These are phyloP conservation scores for Riparia riparia DNA, from an alignment of 2,113 vertebrate genomes.

Conservation along the genomic window DNA sequence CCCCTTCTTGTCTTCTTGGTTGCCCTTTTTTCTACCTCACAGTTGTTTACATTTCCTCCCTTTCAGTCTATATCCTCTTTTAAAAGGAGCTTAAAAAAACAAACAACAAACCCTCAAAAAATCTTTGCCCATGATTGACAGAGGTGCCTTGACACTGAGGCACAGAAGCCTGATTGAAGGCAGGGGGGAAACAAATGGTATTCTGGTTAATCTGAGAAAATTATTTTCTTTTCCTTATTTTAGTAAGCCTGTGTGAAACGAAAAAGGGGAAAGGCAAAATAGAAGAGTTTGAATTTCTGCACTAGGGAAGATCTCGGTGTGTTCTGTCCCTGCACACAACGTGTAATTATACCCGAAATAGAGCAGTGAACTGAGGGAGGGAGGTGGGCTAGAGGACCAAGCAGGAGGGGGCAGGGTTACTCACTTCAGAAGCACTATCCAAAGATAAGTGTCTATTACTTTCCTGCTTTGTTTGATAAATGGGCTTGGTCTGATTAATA, in stretches of 20 bases:
- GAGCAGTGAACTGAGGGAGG: slow-evolving; percentile 44
- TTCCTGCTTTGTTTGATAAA: slow-evolving; percentile 36
- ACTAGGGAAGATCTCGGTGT: slow-evolving; percentile 34
- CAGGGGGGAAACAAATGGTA: not conserved
- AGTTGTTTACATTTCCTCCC: not conserved
- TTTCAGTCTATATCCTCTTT: not conserved
- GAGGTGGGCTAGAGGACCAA: slow-evolving; percentile 13
- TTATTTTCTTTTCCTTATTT: not conserved
- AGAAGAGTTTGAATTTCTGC: slow-evolving; percentile 27
- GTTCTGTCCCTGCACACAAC: slow-evolving; percentile 3
- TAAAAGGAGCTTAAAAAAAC: not conserved
- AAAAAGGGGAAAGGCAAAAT: slow-evolving; percentile 13
- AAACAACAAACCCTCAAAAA: not conserved
- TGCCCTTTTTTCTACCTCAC: not conserved
- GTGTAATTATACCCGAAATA: slow-evolving; percentile 74
- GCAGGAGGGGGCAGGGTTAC: slow-evolving; percentile 9
- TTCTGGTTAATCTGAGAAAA: slow-evolving; percentile 12
- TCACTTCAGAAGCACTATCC: slow-evolving; percentile 52
- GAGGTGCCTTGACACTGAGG: not conserved
- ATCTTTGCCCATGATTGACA: not conserved
- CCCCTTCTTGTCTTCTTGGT: not conserved
- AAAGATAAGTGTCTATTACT: slow-evolving; percentile 59
- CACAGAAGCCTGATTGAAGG: not conserved
- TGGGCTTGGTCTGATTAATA: slow-evolving; percentile 16
- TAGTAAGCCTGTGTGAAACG: not conserved